A percentile compares a stretch with the other conserved stretches of the same genome.
Conservation (phyloP, 2,888 invertebrate species). For the Cephus pulcher region DNA sequence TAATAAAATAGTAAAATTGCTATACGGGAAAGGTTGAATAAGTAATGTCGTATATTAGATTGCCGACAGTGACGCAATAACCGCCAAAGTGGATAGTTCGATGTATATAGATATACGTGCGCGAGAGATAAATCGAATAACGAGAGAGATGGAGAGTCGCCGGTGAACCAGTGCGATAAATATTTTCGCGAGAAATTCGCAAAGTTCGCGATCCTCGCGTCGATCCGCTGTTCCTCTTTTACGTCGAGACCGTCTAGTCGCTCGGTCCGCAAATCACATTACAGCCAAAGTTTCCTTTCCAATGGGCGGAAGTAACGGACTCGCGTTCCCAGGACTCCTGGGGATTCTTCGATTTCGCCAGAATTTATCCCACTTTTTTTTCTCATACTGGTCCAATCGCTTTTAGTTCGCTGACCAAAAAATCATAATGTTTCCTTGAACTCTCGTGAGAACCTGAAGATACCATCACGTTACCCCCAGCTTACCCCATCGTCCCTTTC, state of each 20-base stretch:
- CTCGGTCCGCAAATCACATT: not conserved
- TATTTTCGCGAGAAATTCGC: conserved; percentile 20
- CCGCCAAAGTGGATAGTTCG: not conserved
- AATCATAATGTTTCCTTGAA: not conserved
- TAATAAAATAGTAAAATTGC: not conserved
- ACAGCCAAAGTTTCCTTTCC: not conserved
- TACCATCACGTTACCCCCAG: too few relatives aligned
- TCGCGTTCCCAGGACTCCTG: not conserved
- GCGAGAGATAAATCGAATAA: not conserved
- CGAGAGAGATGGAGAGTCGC: not conserved
- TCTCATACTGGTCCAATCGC: not conserved
- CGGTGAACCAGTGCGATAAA: conserved; percentile 20
- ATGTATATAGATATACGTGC: not conserved
- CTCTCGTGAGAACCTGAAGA: not conserved
- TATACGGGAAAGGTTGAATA: not conserved
- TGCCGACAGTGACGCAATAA: not conserved
- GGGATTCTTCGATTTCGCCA: not conserved
- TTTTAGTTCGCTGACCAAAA: not conserved
- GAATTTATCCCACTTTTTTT: not conserved
- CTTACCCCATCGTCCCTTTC: too few relatives aligned
- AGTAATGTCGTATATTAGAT: not conserved
- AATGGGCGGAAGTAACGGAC: not conserved
- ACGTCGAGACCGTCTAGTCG: not conserved
- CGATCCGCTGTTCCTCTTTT: not conserved
- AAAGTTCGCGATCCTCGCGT: not conserved